Evolutionary conservation across 2,113 vertebrate species (phyloP).

Genomic region (Illadopsis cleaveri): DNA sequence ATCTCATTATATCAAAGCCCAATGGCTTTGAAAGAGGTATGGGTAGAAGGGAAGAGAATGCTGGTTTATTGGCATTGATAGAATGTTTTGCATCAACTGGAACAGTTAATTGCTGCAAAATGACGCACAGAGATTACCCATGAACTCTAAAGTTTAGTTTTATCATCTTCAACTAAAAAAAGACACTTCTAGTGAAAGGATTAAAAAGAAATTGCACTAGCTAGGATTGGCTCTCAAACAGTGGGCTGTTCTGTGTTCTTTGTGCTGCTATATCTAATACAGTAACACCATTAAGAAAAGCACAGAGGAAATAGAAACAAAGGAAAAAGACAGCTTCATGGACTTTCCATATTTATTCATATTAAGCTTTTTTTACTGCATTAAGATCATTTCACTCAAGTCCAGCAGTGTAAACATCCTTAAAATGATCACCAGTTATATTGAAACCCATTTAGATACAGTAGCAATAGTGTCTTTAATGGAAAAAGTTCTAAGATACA

Average conservation of each 20-base stretch:
- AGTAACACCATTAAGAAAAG: not conserved
- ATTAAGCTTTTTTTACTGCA: not conserved
- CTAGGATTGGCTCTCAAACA: not conserved
- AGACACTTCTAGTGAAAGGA: not conserved
- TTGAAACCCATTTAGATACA: not conserved
- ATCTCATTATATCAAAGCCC: not conserved
- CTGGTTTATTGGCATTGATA: not conserved
- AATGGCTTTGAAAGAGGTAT: not conserved
- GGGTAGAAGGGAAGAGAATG: not conserved
- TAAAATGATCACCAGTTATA: not conserved
- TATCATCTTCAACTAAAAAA: not conserved
- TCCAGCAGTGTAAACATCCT: not conserved
- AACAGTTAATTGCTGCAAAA: not conserved
- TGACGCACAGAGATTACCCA: not conserved
- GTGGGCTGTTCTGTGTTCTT: not conserved
- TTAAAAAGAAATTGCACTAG: not conserved
- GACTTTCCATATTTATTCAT: not conserved
- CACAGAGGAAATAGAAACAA: not conserved
- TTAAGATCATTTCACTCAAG: not conserved
- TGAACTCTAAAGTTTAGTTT: not conserved
- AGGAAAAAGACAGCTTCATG: not conserved
- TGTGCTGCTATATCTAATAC: not conserved
- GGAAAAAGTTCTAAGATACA: not conserved
- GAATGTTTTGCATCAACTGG: not conserved
- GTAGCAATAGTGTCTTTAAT: not conserved